Evolutionary conservation across 2,888 invertebrate genomes (phyloP), one percentile per base, ranked within the genome.

Genomic region (Elmis aenea): DNA sequence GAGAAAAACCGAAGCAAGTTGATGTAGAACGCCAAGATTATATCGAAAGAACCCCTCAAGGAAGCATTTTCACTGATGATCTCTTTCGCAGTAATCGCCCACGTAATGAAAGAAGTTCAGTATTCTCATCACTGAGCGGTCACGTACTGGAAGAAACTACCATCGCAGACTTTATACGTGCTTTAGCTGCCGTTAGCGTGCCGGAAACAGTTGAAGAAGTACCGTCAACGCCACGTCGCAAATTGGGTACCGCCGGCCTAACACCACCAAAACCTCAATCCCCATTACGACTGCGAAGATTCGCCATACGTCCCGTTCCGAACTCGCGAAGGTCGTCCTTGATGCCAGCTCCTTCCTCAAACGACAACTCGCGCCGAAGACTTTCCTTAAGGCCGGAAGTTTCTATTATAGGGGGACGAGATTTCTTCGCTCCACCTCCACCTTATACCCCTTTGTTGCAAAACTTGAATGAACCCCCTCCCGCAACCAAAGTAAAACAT

Each of bases 121-220:
- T 8, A 8, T 6, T 18, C 5, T 5, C 5, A 6, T 8, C 18
- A 5, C 18, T 5, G 5, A 75, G 76, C 51, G 72, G 76, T 3
- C 75, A 76, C 54, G 75, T 87, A 6, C 68, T 89, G 34, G 89
- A 89, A 63, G 81, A 86, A 53, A 89, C 89, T 0, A 85, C 87
- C 12, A 74, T 90, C 8, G 89, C 87, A 1, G 88, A 90, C 66
- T 75, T 90, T 33, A 73, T 90, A 13, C 72, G 87, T 35, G 87
- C 86, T 0, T 66, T 90, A 27, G 82, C 85, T 26, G 76, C 80
- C n/a, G 70, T 88, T 14, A 58, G 62, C 1, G 55, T 62, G 1
- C 62, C 68, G 1, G 64, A 62, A 3, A 12, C 21, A 5, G 56
- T 54, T 14, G 44, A 39, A 8, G 30, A 29, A 9, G 55, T 50